phyloP scores from a whole-genome alignment of 2,113 vertebrate species.

The Baryphthengus martii region DNA sequence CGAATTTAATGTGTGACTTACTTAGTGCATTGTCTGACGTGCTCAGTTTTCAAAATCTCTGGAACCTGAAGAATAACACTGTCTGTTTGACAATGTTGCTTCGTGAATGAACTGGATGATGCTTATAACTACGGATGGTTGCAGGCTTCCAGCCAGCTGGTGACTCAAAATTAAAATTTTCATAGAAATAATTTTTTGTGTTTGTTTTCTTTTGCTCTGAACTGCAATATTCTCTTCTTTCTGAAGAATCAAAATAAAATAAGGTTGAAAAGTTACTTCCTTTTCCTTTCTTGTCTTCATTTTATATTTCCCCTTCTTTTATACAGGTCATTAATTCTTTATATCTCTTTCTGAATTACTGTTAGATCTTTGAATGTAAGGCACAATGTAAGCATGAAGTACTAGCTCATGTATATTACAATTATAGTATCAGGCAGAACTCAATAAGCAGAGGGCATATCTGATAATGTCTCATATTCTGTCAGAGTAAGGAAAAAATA shows the following conservation, averaged over 20 bases:
- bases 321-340: conserved; percentile 30
- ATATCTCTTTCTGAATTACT: conserved; percentile 31
- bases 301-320: conserved; percentile 23
- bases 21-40: background rate
- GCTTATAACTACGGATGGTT: background rate
- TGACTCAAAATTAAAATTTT: background rate
- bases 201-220: background rate
- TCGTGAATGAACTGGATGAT: background rate
- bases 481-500: conserved; percentile 41
- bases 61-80: background rate
- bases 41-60: background rate
- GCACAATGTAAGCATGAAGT: conserved; percentile 39
- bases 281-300: background rate
- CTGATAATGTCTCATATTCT: conserved; percentile 40
- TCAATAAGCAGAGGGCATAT: conserved; percentile 41
- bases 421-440: conserved; percentile 34
- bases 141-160: background rate
- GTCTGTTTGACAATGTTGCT: background rate
- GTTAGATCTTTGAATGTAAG: background rate
- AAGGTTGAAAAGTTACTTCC: background rate
- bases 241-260: background rate
- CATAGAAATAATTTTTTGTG: too few species aligned
- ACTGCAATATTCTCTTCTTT: background rate
- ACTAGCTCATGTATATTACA: conserved; percentile 36
- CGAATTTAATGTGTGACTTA: background rate